Percentiles rank a stretch among this genome's conserved stretches.
Evolutionary conservation across 2,113 vertebrate species (phyloP).

Genomic region (Sorex fumeus): DNA sequence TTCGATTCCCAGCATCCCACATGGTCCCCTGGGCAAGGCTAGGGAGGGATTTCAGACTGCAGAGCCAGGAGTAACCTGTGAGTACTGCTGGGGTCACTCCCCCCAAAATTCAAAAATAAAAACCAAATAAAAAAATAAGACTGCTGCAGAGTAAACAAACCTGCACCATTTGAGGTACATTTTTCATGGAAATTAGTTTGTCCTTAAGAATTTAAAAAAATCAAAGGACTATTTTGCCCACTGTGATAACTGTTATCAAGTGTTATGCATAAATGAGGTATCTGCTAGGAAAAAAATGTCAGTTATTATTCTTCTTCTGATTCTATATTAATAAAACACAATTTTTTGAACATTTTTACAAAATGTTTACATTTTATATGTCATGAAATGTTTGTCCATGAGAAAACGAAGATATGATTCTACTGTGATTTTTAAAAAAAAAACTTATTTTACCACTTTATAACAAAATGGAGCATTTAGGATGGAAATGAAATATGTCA

Average conservation of each 20-base stretch:
- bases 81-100: too few species aligned
- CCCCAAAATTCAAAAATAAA: too few species aligned
- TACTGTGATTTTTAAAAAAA: background rate
- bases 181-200: background rate
- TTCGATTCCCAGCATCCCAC: too few species aligned
- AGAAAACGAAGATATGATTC: background rate
- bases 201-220: background rate
- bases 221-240: background rate
- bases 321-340: background rate
- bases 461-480: background rate
- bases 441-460: background rate
- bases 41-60: too few species aligned
- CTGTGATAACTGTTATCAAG: background rate
- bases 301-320: background rate
- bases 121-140: background rate
- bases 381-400: background rate
- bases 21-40: too few species aligned
- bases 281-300: background rate
- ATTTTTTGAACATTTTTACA: background rate
- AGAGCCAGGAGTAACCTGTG: too few species aligned
- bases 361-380: background rate
- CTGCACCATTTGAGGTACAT: background rate
- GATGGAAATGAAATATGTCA: slow-evolving; percentile 39
- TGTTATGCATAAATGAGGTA: background rate
- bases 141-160: background rate